phyloP scores from a whole-genome alignment of 2,888 invertebrate genomes.

The Gasteruption jaculator region DNA sequence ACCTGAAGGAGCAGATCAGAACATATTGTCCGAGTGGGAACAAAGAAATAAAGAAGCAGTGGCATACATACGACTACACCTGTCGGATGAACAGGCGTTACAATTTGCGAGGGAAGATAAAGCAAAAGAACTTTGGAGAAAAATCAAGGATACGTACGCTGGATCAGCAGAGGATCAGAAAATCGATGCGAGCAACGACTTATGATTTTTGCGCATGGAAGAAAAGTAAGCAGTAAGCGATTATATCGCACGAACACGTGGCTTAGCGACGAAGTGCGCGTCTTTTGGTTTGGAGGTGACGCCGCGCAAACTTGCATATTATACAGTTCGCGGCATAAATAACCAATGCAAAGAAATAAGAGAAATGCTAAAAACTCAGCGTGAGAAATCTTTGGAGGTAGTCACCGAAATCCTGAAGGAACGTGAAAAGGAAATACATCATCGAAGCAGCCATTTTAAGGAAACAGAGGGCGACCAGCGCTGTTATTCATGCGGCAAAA shows the following conservation, averaged over 20 bases:
- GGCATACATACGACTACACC: neutral
- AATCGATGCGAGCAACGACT: slow-evolving; percentile 6
- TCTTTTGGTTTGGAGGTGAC: neutral
- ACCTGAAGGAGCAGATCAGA: neutral
- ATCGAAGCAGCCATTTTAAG: no score
- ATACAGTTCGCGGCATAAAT: neutral
- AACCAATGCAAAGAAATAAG: neutral
- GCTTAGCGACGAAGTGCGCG: neutral
- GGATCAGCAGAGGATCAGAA: slow-evolving; percentile 3
- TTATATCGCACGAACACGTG: slow-evolving; percentile 1
- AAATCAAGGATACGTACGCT: neutral
- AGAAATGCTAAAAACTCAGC: slow-evolving; percentile 5
- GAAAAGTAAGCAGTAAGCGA: neutral
- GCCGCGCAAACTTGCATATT: neutral
- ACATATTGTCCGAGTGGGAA: neutral
- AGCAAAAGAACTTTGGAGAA: slow-evolving; percentile 2
- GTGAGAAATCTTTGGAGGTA: slow-evolving; percentile 1
- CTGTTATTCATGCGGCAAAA: neutral
- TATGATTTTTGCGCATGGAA: neutral
- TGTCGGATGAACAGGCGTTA: neutral
- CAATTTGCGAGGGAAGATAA: slow-evolving; percentile 2
- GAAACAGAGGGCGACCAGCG: neutral
- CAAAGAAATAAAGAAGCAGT: neutral
- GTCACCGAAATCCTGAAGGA: slow-evolving; percentile 3
- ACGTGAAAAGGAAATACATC: neutral